Percentiles rank a stretch among this genome's conserved stretches.
Evolutionary conservation across 1,140 invertebrate genomes (phyloP).

Genomic region (Lepidurus arcticus): DNA sequence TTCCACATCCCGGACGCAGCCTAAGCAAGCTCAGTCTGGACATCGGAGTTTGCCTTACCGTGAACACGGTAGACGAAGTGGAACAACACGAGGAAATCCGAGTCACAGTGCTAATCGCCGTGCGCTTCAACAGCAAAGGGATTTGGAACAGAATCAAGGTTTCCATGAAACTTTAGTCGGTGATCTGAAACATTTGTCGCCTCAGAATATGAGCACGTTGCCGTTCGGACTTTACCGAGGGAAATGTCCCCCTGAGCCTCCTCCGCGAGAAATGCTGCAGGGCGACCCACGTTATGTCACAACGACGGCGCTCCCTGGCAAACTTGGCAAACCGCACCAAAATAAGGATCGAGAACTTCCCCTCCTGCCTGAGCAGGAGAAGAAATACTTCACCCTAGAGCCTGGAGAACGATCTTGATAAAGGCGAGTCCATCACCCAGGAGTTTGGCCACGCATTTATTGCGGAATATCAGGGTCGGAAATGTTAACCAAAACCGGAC

Average conservation of each 20-base stretch:
- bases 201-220: neutral
- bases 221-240: conserved; percentile 30
- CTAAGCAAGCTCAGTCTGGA: neutral
- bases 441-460: neutral
- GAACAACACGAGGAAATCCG: neutral
- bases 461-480: neutral
- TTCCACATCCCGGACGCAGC: neutral
- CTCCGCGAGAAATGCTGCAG: neutral
- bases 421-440: neutral
- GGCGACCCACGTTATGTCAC: conserved; percentile 2
- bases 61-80: neutral
- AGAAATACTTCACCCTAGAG: neutral
- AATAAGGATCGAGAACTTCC: neutral
- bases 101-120: neutral
- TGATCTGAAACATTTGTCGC: neutral
- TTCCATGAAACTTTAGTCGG: neutral
- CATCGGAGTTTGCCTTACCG: neutral
- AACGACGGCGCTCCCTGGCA: neutral
- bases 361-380: neutral
- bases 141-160: neutral
- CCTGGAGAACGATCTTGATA: neutral
- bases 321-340: neutral
- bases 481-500: too few relatives aligned
- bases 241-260: conserved; percentile 29
- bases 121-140: neutral